Percentiles rank a stretch among this genome's conserved stretches.
These are phyloP conservation scores for Acanthurus lineatus DNA, from an alignment of 2,797 vertebrate species.

Conservation along the genomic window DNA sequence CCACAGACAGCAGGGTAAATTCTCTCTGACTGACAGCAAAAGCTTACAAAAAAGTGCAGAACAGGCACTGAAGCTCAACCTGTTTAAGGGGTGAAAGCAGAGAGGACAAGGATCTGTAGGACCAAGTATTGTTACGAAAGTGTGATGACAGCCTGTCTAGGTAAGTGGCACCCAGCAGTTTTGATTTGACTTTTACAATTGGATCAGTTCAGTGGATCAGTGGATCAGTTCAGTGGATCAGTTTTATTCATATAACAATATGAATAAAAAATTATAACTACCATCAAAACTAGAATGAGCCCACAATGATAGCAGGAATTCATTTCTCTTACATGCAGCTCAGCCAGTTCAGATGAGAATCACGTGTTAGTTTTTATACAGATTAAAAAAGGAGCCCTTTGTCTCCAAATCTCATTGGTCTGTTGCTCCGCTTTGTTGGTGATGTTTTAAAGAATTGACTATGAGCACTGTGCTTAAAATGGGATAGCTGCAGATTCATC, in stretches of 20 bases:
- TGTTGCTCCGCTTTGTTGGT: constrained; percentile 20
- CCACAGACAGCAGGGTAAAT: constrained; percentile 25
- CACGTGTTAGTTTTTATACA: neutral
- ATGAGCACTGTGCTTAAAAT: neutral
- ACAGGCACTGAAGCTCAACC: neutral
- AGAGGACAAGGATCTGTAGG: constrained; percentile 21
- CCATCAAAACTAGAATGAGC: no score
- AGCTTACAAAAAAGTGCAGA: constrained; percentile 2
- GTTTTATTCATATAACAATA: no score
- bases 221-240: neutral
- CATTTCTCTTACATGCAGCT: neutral
- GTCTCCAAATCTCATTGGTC: constrained; percentile 5
- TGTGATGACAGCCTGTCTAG: constrained; percentile 35
- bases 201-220: neutral
- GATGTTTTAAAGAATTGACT: constrained; percentile 19
- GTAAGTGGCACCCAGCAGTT: constrained; percentile 47
- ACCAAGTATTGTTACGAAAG: neutral
- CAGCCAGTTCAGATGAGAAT: neutral
- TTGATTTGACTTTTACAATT: constrained; percentile 3
- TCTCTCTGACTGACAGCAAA: constrained; percentile 31
- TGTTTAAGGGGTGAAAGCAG: constrained; percentile 22
- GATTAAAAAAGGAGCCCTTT: constrained; percentile 31
- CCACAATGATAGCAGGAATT: no score
- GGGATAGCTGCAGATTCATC: constrained; percentile 6
- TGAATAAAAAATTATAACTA: no score